Percentiles rank a stretch among this genome's conserved stretches.
Evolutionary conservation across 53 echinoderm and acorn worm species (phyloP).

Genomic region (Patiria pectinifera): DNA sequence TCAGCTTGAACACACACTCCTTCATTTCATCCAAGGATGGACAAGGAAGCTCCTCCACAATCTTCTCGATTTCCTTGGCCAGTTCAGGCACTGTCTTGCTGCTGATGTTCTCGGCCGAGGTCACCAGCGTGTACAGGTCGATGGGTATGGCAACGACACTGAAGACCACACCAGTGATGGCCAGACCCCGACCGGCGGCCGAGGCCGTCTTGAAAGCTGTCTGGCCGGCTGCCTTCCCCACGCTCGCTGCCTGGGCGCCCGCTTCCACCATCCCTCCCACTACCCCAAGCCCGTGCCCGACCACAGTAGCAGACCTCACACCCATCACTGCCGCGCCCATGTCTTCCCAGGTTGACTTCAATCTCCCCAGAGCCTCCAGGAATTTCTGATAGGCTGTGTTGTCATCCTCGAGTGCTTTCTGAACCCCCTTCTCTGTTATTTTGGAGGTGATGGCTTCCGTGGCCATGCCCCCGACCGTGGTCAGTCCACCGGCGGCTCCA

Average conservation of each 20-base stretch:
- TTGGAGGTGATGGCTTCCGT: background rate
- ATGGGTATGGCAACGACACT: slow-evolving; percentile 22
- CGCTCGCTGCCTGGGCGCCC: background rate
- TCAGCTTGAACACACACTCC: background rate
- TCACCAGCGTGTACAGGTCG: slow-evolving; percentile 16
- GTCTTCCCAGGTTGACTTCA: slow-evolving; percentile 3
- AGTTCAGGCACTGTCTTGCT: slow-evolving; percentile 19
- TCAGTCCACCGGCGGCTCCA: slow-evolving; percentile 15
- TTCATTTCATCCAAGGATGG: slow-evolving; percentile 16
- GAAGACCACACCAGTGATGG: slow-evolving; percentile 4
- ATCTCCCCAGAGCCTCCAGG: background rate
- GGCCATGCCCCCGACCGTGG: background rate
- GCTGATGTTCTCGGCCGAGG: slow-evolving; percentile 15
- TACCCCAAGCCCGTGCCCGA: slow-evolving; percentile 6
- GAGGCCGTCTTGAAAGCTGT: slow-evolving; percentile 34
- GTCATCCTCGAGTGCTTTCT: slow-evolving; percentile 8
- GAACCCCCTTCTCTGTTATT: background rate
- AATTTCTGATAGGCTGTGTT: background rate
- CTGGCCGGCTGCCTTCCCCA: slow-evolving; percentile 1
- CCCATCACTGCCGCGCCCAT: background rate
- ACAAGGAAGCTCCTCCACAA: slow-evolving; percentile 4
- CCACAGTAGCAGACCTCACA: background rate
- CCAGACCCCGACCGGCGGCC: background rate
- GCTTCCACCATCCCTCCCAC: slow-evolving; percentile 14
- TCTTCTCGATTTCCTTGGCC: background rate